Evolutionary conservation across 2,888 invertebrate genomes (phyloP), one percentile per base, ranked within the genome.

Genomic region (Drosophila suboccidentalis): DNA sequence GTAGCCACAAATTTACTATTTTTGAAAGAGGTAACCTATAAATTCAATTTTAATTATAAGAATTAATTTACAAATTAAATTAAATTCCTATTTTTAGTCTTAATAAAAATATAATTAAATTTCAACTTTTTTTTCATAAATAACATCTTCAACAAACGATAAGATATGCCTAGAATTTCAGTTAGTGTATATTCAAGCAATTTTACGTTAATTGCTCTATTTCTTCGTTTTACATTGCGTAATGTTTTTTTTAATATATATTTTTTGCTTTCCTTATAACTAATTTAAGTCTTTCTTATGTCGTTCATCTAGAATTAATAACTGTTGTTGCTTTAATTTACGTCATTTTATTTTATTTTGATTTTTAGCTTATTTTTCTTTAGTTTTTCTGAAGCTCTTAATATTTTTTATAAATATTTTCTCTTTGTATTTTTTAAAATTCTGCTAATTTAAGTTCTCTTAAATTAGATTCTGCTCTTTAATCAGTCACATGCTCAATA

Each of bases 181-280:
- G 38, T 19, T 38, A 36, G 51, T 38, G 36, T 55, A 55, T 44
- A 26, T 39, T 32, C 34, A 13, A 34, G 17, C 19, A 34, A 49
- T 19, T 19, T 34, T 2, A 19, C 19, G 17, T 54, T 43, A 54
- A 54, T 43, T 41, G 41, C 41, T 41, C 17, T 2, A 19, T 32
- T 41, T 41, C 32, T 32, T 13, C 5, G 17, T 8, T 41, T 44
- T 34, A n/a, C 19, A 44, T 44, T 46, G 34, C 46, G 15, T 26
- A 46, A 57, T 46, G 22, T 47, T 26, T 11, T 17, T n/a, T 29
- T 26, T 47, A 17, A 58, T 22, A 22, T 22, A 19, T 34, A 34
- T 49, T 39, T 11, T 44, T 54, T 47, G 46, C 4, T 36, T 65
- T 39, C 19, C 10, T 22, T 65, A 41, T 29, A 47, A 41, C n/a